Base-by-base conservation (phyloP, 2,888 invertebrate genomes). In the Cylindroiulus punctatus region DNA sequence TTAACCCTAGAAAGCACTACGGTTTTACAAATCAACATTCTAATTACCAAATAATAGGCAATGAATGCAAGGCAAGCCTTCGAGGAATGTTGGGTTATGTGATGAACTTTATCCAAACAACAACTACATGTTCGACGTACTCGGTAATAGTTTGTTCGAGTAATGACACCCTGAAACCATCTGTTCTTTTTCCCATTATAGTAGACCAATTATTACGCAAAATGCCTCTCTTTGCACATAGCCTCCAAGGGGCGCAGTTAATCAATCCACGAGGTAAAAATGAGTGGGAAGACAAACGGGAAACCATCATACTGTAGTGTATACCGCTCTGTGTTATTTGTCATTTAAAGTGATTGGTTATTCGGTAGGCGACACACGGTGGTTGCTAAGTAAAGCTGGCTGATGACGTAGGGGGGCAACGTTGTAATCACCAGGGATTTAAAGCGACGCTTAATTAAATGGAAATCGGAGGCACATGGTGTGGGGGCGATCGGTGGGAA, bases 81-180 rank as follows among this genome's bases (percentile, higher is more conserved):
- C n/a, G n/a, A n/a, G n/a, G n/a, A n/a, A n/a, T n/a, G n/a, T n/a
- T n/a, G n/a, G n/a, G n/a, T n/a, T n/a, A n/a, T n/a, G n/a, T n/a
- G n/a, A n/a, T n/a, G n/a, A n/a, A n/a, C n/a, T n/a, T n/a, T n/a
- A n/a, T n/a, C n/a, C n/a, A n/a, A n/a, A n/a, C n/a, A n/a, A n/a
- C n/a, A n/a, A n/a, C n/a, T n/a, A n/a, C n/a, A n/a, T n/a, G n/a
- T n/a, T n/a, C n/a, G n/a, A n/a, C n/a, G n/a, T n/a, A n/a, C n/a
- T n/a, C n/a, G n/a, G n/a, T n/a, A n/a, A n/a, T n/a, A n/a, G n/a
- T n/a, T n/a, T n/a, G n/a, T n/a, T n/a, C n/a, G n/a, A n/a, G n/a
- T 57, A 57, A 57, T 57, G 19, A 57, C 57, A 57, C 57, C 57
- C 57, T n/a, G n/a, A 57, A 57, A n/a, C 57, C 57, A 57, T 57